Base-by-base conservation (phyloP, 2,113 vertebrate species). In the Microtus richardsoni region DNA sequence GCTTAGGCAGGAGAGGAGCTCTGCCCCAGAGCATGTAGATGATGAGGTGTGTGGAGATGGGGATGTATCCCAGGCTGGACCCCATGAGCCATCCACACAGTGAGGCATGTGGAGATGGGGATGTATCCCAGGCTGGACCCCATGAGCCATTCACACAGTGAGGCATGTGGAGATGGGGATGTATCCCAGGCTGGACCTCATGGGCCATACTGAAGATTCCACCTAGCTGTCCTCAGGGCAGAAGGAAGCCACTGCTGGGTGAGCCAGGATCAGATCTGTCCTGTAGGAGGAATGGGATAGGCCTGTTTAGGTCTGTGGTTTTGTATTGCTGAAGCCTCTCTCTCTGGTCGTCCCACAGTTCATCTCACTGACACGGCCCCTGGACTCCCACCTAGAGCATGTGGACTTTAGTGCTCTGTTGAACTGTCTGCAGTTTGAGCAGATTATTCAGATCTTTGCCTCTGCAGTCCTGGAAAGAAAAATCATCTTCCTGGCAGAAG, bases 321-420 rank as follows among this genome's bases (percentile, higher is more conserved):
- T 39, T 41, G 62, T 75, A 7, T 22, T 82, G 71, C 14, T 78
- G 84, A 96, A 22, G 1, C 47, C 16, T 87, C 21, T 8, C 52
- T 75, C n/a, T 44, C 5, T 47, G 66, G 39, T 78, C 97, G 96
- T 58, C 86, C 58, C n/a, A 21, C 96, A 99, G 99, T 99, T 99
- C 93, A 99, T 99, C 75, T 98, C 98, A 33, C 98, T 99, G 94
- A 99, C 99, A 0, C 98, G 99, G 17, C 99, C 99, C 0, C 86
- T 99, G 98, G 99, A 99, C 6, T 99, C 99, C 5, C 99, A 99
- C 97, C 98, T 99, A 77, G 99, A 99, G 70, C 99, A 99, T 0
- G 99, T 99, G 92, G 99, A 99, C 97, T 99, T 99, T 36, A 97
- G 98, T 62, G 99, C 98, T 5, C 98, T 99, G 36, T 98, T 99